These are phyloP conservation scores for Gouania willdenowi DNA, from an alignment of 2,797 vertebrate species.

Conservation along the genomic window DNA sequence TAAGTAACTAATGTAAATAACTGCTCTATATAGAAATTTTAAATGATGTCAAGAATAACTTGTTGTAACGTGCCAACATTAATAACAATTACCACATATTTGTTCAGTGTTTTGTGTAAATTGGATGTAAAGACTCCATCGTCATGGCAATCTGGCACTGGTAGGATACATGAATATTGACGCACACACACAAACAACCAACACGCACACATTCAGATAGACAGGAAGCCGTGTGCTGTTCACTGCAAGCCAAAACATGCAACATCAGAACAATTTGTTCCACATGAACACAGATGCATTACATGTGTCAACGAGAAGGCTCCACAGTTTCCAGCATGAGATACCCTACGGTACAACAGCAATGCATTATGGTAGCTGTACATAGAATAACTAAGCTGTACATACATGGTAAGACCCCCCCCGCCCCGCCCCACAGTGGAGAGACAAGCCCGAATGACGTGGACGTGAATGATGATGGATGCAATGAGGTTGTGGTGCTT, in stretches of 20 bases:
- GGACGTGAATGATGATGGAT: conserved; percentile 51
- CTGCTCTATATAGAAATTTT: too few relatives aligned
- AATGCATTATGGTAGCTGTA: conserved; percentile 54
- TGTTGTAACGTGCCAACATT: too few relatives aligned
- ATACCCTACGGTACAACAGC: conserved; percentile 50
- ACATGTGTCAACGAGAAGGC: conserved; percentile 63
- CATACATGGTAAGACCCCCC: conserved; percentile 53
- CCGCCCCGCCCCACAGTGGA: too few relatives aligned
- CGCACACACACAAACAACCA: conserved; percentile 21
- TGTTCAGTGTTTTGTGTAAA: too few relatives aligned
- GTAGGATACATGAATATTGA: neutral
- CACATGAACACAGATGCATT: conserved; percentile 72
- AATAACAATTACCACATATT: too few relatives aligned
- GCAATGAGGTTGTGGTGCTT: conserved; percentile 50
- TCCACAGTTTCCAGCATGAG: conserved; percentile 51
- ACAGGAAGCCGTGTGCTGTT: conserved; percentile 60
- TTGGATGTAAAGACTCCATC: too few relatives aligned
- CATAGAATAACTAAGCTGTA: conserved; percentile 41
- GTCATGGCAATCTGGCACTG: conserved; percentile 19
- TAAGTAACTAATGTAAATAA: too few relatives aligned
- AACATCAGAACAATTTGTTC: conserved; percentile 63
- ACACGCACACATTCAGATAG: conserved; percentile 29
- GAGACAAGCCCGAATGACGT: conserved; percentile 60
- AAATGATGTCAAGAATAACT: too few relatives aligned
- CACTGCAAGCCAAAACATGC: conserved; percentile 74